Base-by-base conservation (phyloP, 2,888 invertebrate genomes). In the Tenthredo amoena region DNA sequence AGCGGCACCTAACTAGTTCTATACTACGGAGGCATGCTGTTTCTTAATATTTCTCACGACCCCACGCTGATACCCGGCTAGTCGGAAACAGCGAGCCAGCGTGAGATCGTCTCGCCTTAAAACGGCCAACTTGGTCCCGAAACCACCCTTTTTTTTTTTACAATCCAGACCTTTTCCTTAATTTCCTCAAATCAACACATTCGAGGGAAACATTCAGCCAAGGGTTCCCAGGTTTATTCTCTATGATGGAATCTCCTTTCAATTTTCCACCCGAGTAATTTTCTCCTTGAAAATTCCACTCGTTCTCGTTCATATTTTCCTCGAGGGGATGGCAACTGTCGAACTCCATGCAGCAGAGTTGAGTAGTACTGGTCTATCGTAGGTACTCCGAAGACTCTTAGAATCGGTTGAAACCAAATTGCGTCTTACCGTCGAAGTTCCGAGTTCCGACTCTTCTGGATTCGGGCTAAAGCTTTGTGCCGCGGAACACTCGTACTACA, bases 401-500 rank as follows among this genome's bases (percentile, higher is more conserved):
- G 34, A 34, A 81, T 12, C 58, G 10, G 62, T 62, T 62, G 6
- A 40, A 58, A 62, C 81, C 40, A 81, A 81, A 81, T 81, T 81
- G 37, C 62, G 58, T 62, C 81, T 81, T 58, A 81, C 62, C 40
- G 40, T 81, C 81, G 31, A 55, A 77, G 47, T 50, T 81, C 15
- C 62, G 2, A 40, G 81, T 37, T 37, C 21, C 26, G 26, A 12
- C 81, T 58, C 40, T 62, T 40, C 12, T 34, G 40, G 43, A 81
- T 81, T 81, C 50, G 34, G 62, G 37, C 58, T 6, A 26, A 81
- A 62, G 58, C 58, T 62, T 81, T 81, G 62, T 81, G 62, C 81
- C 40, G 26, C 34, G 21, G 21, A 62, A 37, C 40, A 62, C 40
- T 81, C 21, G 31, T 62, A 43, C 72, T 43, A 34, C n/a, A 74